Evolutionary conservation across 1,140 invertebrate genomes (phyloP).

Genomic region (Anastrepha ludens): DNA sequence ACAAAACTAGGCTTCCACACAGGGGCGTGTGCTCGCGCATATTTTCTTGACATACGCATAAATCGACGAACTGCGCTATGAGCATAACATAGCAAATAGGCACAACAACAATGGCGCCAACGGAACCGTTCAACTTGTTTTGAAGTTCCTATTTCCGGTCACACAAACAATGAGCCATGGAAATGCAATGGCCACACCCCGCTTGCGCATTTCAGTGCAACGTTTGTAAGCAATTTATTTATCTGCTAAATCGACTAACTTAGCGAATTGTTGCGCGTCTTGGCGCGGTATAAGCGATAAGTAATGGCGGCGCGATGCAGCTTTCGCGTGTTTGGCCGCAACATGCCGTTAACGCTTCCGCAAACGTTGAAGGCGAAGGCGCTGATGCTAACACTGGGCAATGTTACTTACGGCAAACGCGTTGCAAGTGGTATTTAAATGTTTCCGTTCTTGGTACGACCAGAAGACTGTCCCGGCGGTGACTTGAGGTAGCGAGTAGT

Average conservation of each 20-base stretch:
- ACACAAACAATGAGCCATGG: neutral
- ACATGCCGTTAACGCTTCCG: conserved; percentile 35
- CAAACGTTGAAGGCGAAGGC: neutral
- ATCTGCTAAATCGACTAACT: conserved; percentile 19
- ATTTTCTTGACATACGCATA: conserved; percentile 25
- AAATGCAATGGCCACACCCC: no score
- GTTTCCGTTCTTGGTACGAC: neutral
- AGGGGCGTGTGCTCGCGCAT: neutral
- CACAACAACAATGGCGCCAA: neutral
- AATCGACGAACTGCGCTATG: neutral
- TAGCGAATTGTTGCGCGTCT: conserved; percentile 30
- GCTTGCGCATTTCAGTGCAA: neutral
- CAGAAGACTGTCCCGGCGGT: no score
- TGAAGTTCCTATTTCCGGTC: conserved; percentile 31
- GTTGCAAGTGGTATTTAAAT: conserved; percentile 31
- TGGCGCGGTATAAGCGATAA: neutral
- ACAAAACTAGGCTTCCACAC: neutral
- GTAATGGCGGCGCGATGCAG: neutral
- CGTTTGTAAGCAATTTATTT: conserved; percentile 41
- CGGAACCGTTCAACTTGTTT: conserved; percentile 40
- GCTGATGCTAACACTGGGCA: neutral
- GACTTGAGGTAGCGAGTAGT: no score
- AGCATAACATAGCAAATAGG: neutral
- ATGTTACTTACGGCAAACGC: conserved; percentile 2
- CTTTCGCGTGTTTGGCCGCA: conserved; percentile 13